Percentiles rank a stretch among this genome's conserved stretches.
These are phyloP conservation scores for Dryocosmus kuriphilus DNA, from an alignment of 2,888 invertebrate genomes.

Conservation along the genomic window DNA sequence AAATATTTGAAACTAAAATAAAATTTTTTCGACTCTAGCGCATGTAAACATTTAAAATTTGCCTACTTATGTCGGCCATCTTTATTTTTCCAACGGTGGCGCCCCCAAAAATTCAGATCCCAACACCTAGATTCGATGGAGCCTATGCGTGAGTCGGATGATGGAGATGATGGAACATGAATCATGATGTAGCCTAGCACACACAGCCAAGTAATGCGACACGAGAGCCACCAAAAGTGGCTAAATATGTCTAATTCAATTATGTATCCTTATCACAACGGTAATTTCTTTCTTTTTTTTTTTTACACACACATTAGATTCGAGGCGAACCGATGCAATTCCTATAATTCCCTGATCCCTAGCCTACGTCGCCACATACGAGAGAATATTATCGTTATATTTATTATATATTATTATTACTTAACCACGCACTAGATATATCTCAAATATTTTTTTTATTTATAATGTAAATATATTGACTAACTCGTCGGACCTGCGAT, in stretches of 20 bases:
- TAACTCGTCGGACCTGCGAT: conserved; percentile 69
- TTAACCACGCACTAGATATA: conserved; percentile 52
- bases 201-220: conserved; percentile 76
- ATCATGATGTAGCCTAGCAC: conserved; percentile 74
- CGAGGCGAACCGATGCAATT: conserved; percentile 73
- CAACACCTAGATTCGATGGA: conserved; percentile 58
- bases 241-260: conserved; percentile 61
- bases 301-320: conserved; percentile 53
- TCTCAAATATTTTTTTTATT: conserved; percentile 57
- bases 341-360: conserved; percentile 70
- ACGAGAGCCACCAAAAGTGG: conserved; percentile 59
- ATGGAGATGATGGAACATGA: conserved; percentile 70
- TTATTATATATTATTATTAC: conserved; percentile 50
- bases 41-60: too few species aligned
- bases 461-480: conserved; percentile 58
- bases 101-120: too few species aligned
- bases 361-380: conserved; percentile 64
- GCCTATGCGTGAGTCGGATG: conserved; percentile 61
- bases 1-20: too few species aligned
- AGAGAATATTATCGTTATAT: conserved; percentile 58
- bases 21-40: too few species aligned
- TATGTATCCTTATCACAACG: conserved; percentile 53
- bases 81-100: too few species aligned
- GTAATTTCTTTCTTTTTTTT: conserved; percentile 3
- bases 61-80: too few species aligned